Evolutionary conservation across 2,888 invertebrate genomes (phyloP), one percentile per base, ranked within the genome.

Genomic region (Ptilodon capucinus): DNA sequence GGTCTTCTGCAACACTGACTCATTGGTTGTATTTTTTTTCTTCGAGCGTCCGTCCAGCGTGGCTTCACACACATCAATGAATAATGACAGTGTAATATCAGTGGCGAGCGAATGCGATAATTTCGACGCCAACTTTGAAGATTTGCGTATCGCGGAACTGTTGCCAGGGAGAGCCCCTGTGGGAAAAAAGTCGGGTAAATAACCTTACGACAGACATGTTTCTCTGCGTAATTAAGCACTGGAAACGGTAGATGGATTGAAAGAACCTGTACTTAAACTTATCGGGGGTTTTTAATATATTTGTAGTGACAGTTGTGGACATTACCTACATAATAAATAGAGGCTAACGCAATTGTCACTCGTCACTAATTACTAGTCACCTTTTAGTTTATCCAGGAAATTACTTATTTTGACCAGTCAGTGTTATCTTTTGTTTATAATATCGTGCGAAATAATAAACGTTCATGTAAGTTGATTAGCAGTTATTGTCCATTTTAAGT

Each of bases 51-150:
- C 76, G 79, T 59, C 56, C 75, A 57, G 57, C 52, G 44, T 71
- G 68, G 64, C 64, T 60, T 57, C 78, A 73, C 76, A 65, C 64
- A 74, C 80, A 72, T 86, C 79, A 86, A 83, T 88, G 85, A 74
- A 54, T 72, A 77, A 75, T 75, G 76, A 76, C 70, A 75, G 57
- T 53, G 48, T 71, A 66, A 39, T 68, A 73, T 64, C 66, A 73
- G 62, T 46, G 40, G 54, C 41, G 62, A 64, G 54, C 57, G 57
- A 44, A 60, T 50, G 62, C 57, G 76, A 79, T 77, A 77, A 74
- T 56, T 54, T 48, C 47, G 52, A 48, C 43, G 50, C 44, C 49
- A 58, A 50, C 54, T 67, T 51, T 14, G 41, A 21, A 42, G 36
- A 42, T 57, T 53, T 53, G 30, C 39, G 18, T 39, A 56, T 47